A percentile compares a stretch with the other conserved stretches of the same genome.
Evolutionary conservation across 2,888 invertebrate species (phyloP).

Genomic region (Vanessa cardui): DNA sequence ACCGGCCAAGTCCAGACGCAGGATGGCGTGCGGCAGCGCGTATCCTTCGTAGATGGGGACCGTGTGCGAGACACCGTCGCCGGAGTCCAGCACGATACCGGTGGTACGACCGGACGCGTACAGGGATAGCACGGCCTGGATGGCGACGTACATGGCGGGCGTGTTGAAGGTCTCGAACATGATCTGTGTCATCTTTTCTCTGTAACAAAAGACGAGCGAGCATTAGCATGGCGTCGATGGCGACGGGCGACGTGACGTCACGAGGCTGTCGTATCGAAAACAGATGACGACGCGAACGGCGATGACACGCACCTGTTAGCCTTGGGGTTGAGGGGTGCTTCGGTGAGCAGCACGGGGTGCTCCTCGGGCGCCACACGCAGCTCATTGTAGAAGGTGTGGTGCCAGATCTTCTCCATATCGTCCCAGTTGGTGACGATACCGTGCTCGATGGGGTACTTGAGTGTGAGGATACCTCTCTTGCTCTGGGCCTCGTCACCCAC

Average conservation of each 20-base stretch:
- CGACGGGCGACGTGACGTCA: slow-evolving; percentile 94
- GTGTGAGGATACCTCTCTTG: slow-evolving; percentile 97
- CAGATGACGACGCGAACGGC: neutral
- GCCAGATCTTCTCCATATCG: slow-evolving; percentile 97
- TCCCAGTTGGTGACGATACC: slow-evolving; percentile 97
- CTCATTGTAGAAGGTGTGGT: slow-evolving; percentile 96
- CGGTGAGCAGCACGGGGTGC: slow-evolving; percentile 94
- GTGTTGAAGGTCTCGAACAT: slow-evolving; percentile 97
- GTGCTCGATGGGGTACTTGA: slow-evolving; percentile 96
- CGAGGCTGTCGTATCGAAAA: slow-evolving; percentile 73
- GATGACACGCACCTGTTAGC: slow-evolving; percentile 81
- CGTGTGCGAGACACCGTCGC: slow-evolving; percentile 97
- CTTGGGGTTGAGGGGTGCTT: slow-evolving; percentile 96
- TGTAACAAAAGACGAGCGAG: slow-evolving; percentile 51
- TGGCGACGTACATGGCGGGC: slow-evolving; percentile 97
- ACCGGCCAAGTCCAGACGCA: slow-evolving; percentile 95
- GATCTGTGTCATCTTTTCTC: slow-evolving; percentile 96
- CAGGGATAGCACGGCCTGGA: slow-evolving; percentile 95
- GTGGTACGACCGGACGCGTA: slow-evolving; percentile 98
- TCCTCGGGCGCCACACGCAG: slow-evolving; percentile 96
- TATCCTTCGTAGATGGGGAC: slow-evolving; percentile 98
- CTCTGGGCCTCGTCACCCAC: slow-evolving; percentile 98
- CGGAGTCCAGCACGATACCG: slow-evolving; percentile 97
- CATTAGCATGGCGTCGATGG: slow-evolving; percentile 88
- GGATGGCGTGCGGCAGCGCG: slow-evolving; percentile 95